Base-by-base conservation (phyloP, 2,113 vertebrate genomes). In the Accipiter cooperii region DNA sequence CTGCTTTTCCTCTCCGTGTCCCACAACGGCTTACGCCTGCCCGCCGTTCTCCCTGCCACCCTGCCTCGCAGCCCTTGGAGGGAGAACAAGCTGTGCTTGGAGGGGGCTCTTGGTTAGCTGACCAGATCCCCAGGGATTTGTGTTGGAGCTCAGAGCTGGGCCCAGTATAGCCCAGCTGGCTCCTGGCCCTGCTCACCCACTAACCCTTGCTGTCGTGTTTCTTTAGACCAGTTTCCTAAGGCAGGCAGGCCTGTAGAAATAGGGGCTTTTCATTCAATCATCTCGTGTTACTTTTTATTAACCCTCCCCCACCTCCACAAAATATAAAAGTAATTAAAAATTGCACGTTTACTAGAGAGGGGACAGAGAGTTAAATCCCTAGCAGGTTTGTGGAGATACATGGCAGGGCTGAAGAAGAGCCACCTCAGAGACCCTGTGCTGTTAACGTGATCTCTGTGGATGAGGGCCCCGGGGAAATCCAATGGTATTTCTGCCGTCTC, bases 21-120 rank as follows among this genome's bases (percentile, higher is more conserved):
- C 69, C 0, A 0, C 54, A 31, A 25, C 13, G 29, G 26, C 20
- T 91, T 29, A 29, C 0, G 1, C 36, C 60, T 6, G 17, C 54
- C 28, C 31, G 12, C 24, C 0, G 0, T 65, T 81, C 57, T 90
- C 29, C 13, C 57, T 71, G 55, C 33, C 14, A 13, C 34, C n/a
- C 70, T 64, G 58, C 36, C n/a, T 82, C 0, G 0, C 16, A 34
- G 33, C 47, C 28, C 36, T 87, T 36, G 55, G 47, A 87, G 36
- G 28, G 38, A 73, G 55, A 78, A n/a, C 13, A 40, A 21, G 38
- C 34, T 65, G 49, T 1, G 1, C 60, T 70, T 70, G 33, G 29
- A 38, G 44, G 21, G 26, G n/a, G 20, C 29, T 77, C 44, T 71
- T 38, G 13, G 33, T 74, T 64, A 58, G 47, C 61, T 36, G 36